Conservation (phyloP, 2,113 vertebrate genomes). For the Clupea harengus region DNA sequence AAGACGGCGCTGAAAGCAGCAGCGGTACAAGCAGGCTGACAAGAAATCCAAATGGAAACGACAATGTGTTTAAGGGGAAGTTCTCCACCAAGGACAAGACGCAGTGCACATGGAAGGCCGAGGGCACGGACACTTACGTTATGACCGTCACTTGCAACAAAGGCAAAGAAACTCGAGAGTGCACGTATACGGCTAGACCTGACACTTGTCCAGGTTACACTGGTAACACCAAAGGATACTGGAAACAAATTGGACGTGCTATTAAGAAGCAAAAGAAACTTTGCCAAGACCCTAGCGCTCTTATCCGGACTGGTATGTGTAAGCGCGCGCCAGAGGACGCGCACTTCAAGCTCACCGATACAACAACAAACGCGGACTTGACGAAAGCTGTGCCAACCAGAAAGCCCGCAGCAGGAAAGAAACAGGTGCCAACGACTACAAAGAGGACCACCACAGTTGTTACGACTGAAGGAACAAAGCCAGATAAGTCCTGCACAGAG, state of each 20-base stretch:
- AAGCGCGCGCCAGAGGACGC: conserved; percentile 71
- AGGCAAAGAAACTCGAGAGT: conserved; percentile 47
- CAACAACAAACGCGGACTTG: background rate
- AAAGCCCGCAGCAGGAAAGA: background rate
- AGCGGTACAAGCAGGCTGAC: background rate
- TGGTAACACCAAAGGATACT: conserved; percentile 68
- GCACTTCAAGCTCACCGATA: conserved; percentile 70
- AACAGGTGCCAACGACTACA: background rate
- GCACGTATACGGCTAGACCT: conserved; percentile 77
- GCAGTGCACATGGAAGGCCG: conserved; percentile 75
- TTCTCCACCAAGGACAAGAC: conserved; percentile 69
- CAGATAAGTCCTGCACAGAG: conserved; percentile 50
- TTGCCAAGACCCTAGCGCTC: conserved; percentile 67
- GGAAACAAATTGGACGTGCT: conserved; percentile 78
- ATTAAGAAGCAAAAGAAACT: conserved; percentile 73
- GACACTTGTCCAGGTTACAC: conserved; percentile 67
- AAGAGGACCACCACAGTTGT: background rate
- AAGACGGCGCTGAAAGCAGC: conserved; percentile 29
- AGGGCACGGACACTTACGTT: conserved; percentile 33
- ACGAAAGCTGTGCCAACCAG: too few species aligned
- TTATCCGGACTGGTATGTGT: conserved; percentile 76
- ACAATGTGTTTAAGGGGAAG: conserved; percentile 61
- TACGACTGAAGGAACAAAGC: background rate
- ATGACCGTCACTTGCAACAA: conserved; percentile 69
- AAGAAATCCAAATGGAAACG: conserved; percentile 15